These are phyloP conservation scores for Callorhinus ursinus DNA, from an alignment of 2,113 vertebrate species.

Conservation along the genomic window DNA sequence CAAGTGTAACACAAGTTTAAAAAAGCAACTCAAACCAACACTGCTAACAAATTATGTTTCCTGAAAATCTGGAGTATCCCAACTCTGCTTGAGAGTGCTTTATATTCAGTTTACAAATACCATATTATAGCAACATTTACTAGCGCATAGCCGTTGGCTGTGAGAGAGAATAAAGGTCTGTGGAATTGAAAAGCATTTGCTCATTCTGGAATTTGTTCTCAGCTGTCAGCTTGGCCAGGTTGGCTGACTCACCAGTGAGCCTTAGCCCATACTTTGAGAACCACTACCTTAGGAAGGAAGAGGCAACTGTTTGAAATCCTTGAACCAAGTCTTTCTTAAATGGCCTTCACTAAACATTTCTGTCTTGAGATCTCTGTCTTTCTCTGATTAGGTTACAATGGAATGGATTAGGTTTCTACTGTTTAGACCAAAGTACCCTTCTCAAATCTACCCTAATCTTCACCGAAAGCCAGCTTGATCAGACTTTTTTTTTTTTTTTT, in stretches of 20 bases:
- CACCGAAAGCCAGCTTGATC: background rate
- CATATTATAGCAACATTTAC: background rate
- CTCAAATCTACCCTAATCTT: conserved; percentile 8
- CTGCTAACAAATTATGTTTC: conserved; percentile 15
- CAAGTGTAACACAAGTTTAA: background rate
- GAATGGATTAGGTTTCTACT: background rate
- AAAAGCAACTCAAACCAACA: background rate
- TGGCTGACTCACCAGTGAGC: background rate
- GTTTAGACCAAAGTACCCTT: conserved; percentile 26
- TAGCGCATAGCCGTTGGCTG: background rate
- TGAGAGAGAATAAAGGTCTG: background rate
- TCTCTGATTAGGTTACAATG: background rate
- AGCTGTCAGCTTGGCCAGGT: background rate
- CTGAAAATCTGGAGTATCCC: background rate
- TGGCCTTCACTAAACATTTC: background rate
- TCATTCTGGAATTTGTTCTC: background rate
- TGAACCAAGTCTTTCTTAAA: background rate
- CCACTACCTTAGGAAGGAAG: background rate
- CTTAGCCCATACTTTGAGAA: background rate
- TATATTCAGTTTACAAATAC: background rate
- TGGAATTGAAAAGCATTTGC: background rate
- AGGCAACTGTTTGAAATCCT: background rate
- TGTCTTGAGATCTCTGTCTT: background rate
- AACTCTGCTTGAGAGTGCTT: background rate
- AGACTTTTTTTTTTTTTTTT: background rate